Percentiles rank a stretch among this genome's conserved stretches.
phyloP scores from a whole-genome alignment of 2,888 invertebrate species.

The Trissolcus brochymenae region DNA sequence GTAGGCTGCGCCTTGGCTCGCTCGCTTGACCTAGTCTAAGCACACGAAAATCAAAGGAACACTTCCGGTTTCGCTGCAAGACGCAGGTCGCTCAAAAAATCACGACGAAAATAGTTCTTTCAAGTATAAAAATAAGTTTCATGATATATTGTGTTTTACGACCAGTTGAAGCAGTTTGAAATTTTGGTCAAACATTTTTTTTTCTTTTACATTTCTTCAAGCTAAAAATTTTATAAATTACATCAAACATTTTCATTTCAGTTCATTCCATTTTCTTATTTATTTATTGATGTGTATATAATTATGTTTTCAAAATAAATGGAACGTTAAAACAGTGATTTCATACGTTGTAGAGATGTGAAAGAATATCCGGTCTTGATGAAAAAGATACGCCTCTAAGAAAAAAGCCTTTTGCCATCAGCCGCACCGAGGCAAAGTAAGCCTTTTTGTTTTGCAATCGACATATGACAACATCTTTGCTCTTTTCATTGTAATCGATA shows the following conservation, averaged over 20 bases:
- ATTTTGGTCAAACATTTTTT: not conserved
- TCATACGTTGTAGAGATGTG: not conserved
- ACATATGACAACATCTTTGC: slow-evolving; percentile 14
- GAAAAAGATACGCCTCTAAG: slow-evolving; percentile 1
- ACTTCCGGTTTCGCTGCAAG: slow-evolving; percentile 34
- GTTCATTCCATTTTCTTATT: too few relatives aligned
- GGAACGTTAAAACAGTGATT: too few relatives aligned
- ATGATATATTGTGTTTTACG: too few relatives aligned
- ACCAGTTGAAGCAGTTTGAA: too few relatives aligned
- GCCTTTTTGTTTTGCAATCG: slow-evolving; percentile 11
- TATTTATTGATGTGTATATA: too few relatives aligned
- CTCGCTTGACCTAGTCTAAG: slow-evolving; percentile 49
- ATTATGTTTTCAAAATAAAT: too few relatives aligned
- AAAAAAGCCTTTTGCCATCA: slow-evolving; percentile 17
- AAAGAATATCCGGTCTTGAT: slow-evolving; percentile 1
- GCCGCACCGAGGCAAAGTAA: slow-evolving; percentile 5
- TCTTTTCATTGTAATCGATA: slow-evolving; percentile 32
- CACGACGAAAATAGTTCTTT: not conserved
- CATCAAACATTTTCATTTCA: too few relatives aligned
- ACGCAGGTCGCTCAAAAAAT: not conserved
- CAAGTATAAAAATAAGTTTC: not conserved
- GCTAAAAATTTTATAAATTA: not conserved
- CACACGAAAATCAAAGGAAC: slow-evolving; percentile 40
- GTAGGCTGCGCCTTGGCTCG: slow-evolving; percentile 46
- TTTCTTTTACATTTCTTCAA: not conserved